Evolutionary conservation across 2,797 vertebrate species (phyloP), one percentile per base, ranked within the genome.

Genomic region (Schizothorax lantsangensis): DNA sequence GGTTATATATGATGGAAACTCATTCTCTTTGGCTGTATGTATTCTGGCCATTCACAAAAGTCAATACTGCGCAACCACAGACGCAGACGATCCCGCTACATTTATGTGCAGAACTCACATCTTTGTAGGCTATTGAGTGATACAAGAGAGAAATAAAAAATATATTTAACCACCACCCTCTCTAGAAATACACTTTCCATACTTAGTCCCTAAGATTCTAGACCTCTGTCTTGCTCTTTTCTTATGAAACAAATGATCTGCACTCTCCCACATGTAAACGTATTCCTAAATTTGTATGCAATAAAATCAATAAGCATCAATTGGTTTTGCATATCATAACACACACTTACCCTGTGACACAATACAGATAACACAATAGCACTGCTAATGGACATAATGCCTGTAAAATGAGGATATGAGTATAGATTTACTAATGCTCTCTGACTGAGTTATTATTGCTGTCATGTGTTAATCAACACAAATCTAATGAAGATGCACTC

Each of bases 401-500:
- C 69, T 43, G 47, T 26, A 12, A 38, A 83, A 38, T 38, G 43
- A 72, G 64, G 11, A 84, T 85, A 81, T 77, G 83, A 15, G 45
- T 81, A 79, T 54, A 83, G 84, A 84, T 84, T 74, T 52, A 86
- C n/a, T 10, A 66, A 84, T 82, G 74, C 77, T 73, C 52, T 72
- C 47, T 40, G 82, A 84, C 75, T 73, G 81, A 81, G 88, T 86
- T 85, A 89, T 36, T 40, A 43, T 73, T 79, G 83, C 69, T 72
- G 81, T 54, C n/a, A 33, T 77, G 80, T 88, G 79, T 54, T 84
- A 88, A 86, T 90, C 72, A 84, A 66, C 80, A 43, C 74, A 77
- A 88, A 89, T 89, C 71, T 83, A 81, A 85, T 88, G 66, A 78
- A 79, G 73, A 45, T 9, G 26, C 80, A 68, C 81, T 84, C 52